A percentile compares a stretch with the other conserved stretches of the same genome.
phyloP scores from a whole-genome alignment of 1,140 invertebrate genomes.

The Saccostrea glomerata region DNA sequence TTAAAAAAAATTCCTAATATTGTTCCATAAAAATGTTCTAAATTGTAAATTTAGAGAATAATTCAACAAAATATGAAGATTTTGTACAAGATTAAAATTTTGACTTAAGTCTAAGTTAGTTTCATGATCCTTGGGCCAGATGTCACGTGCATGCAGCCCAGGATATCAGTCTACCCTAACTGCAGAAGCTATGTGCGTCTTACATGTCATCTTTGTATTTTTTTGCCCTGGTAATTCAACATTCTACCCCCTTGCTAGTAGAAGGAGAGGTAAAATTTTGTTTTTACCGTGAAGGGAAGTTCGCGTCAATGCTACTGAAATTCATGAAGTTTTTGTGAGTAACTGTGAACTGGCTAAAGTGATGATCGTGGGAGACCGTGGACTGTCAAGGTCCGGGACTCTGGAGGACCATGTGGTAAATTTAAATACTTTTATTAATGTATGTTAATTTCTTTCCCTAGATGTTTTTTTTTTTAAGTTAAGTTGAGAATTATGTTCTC shows the following conservation, averaged over 20 bases:
- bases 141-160: neutral
- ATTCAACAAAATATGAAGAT: too few species aligned
- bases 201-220: neutral
- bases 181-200: neutral
- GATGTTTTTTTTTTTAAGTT: neutral
- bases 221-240: neutral
- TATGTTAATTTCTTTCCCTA: neutral
- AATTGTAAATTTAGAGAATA: too few species aligned
- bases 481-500: neutral
- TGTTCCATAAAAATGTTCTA: too few species aligned
- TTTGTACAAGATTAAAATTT: too few species aligned
- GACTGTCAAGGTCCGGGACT: neutral
- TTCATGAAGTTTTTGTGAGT: neutral
- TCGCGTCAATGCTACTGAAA: neutral
- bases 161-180: neutral
- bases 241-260: neutral
- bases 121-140: neutral
- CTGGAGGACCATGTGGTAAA: constrained; percentile 9
- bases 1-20: too few species aligned
- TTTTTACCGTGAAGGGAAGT: neutral
- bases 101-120: too few species aligned
- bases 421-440: neutral
- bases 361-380: neutral
- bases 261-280: neutral
- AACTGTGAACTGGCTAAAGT: neutral